Conservation (phyloP, 1,140 invertebrate genomes). For the Vollenhovia emeryi region DNA sequence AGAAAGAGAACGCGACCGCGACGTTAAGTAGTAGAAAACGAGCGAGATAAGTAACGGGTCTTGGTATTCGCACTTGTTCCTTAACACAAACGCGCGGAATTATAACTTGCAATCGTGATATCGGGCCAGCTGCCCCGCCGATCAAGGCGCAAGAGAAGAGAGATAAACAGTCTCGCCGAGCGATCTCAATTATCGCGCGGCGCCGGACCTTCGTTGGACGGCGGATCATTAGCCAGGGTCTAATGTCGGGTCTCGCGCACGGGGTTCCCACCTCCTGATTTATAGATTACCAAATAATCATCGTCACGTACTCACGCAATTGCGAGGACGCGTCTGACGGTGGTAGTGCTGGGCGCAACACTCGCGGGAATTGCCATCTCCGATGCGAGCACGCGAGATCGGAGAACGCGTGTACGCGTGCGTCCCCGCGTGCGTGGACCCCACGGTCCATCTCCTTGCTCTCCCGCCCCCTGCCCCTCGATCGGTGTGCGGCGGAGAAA, state of each 20-base stretch:
- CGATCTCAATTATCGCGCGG: slow-evolving; percentile 53
- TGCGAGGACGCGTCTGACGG: background rate
- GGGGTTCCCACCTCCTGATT: slow-evolving; percentile 61
- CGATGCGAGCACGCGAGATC: background rate
- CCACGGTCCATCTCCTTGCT: background rate
- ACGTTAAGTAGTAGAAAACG: slow-evolving; percentile 7
- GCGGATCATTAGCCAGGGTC: slow-evolving; percentile 57
- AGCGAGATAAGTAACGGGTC: slow-evolving; percentile 6
- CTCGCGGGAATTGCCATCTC: slow-evolving; percentile 8
- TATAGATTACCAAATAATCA: slow-evolving; percentile 63
- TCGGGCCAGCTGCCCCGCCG: background rate
- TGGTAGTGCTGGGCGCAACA: background rate
- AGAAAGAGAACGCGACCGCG: background rate
- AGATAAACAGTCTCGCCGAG: slow-evolving; percentile 14
- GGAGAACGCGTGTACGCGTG: background rate
- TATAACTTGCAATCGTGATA: slow-evolving; percentile 44
- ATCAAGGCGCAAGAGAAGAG: slow-evolving; percentile 1
- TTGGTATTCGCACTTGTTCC: background rate
- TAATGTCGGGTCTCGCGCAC: slow-evolving; percentile 65
- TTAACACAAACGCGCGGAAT: slow-evolving; percentile 17
- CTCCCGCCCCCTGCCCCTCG: background rate
- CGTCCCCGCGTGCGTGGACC: background rate
- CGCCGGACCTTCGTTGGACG: background rate
- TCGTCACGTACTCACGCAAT: slow-evolving; percentile 29
- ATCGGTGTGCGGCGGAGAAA: background rate